Base-by-base conservation (phyloP, 2,797 vertebrate species). In the Prionace glauca region DNA sequence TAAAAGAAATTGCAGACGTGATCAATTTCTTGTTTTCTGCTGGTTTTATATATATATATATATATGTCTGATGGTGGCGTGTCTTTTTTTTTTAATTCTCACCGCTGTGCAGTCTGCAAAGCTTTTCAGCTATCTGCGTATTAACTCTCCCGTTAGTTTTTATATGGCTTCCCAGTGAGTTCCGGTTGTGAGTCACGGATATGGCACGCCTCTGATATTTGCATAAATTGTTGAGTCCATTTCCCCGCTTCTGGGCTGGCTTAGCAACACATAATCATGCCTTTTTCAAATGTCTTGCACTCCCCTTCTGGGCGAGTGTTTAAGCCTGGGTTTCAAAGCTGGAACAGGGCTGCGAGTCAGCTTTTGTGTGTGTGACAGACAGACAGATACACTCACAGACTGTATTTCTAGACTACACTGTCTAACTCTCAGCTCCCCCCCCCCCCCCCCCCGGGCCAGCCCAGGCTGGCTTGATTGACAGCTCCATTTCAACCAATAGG, bases 181-280 rank as follows among this genome's bases (percentile, higher is more conserved):
- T 98, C 98, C 98, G 98, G 97, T 97, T 97, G 98, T 96, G 97
- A 98, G 97, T 97, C 97, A 96, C 98, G 50, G 96, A 96, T 96
- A 97, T 98, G 98, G 97, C 98, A 98, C 99, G 97, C 98, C 98
- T 98, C 97, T 96, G 97, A 97, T 97, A 98, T 98, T 97, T 98
- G 98, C 98, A 98, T 98, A 97, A 97, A 97, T 96, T 72, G 92
- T 10, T n/a, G 26, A 29, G 56, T 0, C 10, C 3, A 24, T 0
- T 22, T 20, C 8, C 9, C 3, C 1, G 60, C 29, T 7, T 7
- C 16, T 41, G 56, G 14, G 62, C 62, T 11, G 62, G 62, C 67
- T 65, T 36, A 67, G 65, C 32, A n/a, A 20, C 16, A n/a, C 7
- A n/a, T 20, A 92, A 67, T 16, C 36, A 41, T n/a, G 62, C n/a